Evolutionary conservation across 2,797 vertebrate genomes (phyloP), one percentile per base, ranked within the genome.

Genomic region (Melanotaenia trifasciata): DNA sequence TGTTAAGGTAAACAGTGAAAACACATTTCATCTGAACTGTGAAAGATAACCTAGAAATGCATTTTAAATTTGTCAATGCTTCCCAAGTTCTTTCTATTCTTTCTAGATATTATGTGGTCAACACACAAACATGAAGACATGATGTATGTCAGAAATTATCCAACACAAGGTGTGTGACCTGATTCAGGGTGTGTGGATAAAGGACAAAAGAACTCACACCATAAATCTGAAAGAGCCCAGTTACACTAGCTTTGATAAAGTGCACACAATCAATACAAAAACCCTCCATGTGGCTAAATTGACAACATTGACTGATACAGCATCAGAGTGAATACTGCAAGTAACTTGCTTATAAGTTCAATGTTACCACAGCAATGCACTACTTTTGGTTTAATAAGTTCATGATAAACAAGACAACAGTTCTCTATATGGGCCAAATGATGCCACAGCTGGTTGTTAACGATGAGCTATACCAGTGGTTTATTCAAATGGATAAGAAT

Each of bases 401-500:
- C 0, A 38, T 24, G 18, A 66, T 45, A 11, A 28, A 45, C 26
- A 72, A 69, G 58, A 24, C 16, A 45, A 45, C 32, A 33, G 6
- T 22, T 45, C 22, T 67, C 16, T 40, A 4, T 33, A 24, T 16
- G 36, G 32, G 50, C 64, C 58, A 43, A 61, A 53, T 54, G 36
- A 20, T 58, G 70, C 53, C 60, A 77, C 40, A 60, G 69, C 61
- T 66, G 33, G 60, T 81, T 77, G 82, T 81, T 80, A 74, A 67
- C 57, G 72, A 70, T 60, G 40, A 53, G n/a, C 61, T 65, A 30
- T 24, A 54, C 53, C 43, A 20, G 24, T 18, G 68, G 40, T 51
- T 13, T 65, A 62, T 77, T 83, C 74, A 82, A 84, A 80, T 72
- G 62, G 26, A 78, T 63, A 76, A 76, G 79, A 78, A 54, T 54